phyloP scores from a whole-genome alignment of 2,888 invertebrate genomes.

The Drosophila meridiana region DNA sequence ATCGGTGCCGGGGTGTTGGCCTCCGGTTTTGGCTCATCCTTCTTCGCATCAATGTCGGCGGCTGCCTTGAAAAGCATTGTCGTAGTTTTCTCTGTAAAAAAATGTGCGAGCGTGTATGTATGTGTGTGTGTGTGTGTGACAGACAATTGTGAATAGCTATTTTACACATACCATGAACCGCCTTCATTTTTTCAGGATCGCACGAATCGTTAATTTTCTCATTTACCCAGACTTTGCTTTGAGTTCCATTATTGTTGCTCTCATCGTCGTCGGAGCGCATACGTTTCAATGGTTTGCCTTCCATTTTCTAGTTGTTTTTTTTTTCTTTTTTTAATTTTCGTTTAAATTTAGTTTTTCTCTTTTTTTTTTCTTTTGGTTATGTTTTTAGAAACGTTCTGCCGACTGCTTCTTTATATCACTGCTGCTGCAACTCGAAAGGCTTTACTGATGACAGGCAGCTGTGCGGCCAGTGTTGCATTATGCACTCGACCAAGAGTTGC shows the following conservation, averaged over 20 bases:
- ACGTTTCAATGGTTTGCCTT: slow-evolving; percentile 49
- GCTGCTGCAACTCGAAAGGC: slow-evolving; percentile 14
- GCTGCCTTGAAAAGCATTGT: slow-evolving; percentile 70
- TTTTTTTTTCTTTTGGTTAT: background rate
- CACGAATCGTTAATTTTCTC: slow-evolving; percentile 64
- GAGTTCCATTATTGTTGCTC: slow-evolving; percentile 58
- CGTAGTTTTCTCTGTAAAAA: slow-evolving; percentile 68
- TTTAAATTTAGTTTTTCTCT: background rate
- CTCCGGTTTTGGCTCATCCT: background rate
- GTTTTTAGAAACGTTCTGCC: background rate
- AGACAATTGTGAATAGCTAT: background rate
- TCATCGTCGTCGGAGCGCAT: slow-evolving; percentile 64
- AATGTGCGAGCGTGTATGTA: too few species aligned
- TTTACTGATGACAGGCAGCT: background rate
- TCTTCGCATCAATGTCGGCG: slow-evolving; percentile 32
- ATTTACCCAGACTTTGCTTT: slow-evolving; percentile 71
- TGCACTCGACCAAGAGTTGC: background rate
- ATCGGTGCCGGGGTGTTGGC: background rate
- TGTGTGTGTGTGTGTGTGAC: too few species aligned
- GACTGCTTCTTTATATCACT: background rate
- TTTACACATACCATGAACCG: slow-evolving; percentile 67
- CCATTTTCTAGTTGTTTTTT: slow-evolving; percentile 24
- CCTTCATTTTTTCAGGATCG: slow-evolving; percentile 72
- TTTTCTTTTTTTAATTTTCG: background rate
- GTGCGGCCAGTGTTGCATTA: slow-evolving; percentile 7